phyloP scores from a whole-genome alignment of 2,113 vertebrate species.

The Austrofundulus limnaeus region DNA sequence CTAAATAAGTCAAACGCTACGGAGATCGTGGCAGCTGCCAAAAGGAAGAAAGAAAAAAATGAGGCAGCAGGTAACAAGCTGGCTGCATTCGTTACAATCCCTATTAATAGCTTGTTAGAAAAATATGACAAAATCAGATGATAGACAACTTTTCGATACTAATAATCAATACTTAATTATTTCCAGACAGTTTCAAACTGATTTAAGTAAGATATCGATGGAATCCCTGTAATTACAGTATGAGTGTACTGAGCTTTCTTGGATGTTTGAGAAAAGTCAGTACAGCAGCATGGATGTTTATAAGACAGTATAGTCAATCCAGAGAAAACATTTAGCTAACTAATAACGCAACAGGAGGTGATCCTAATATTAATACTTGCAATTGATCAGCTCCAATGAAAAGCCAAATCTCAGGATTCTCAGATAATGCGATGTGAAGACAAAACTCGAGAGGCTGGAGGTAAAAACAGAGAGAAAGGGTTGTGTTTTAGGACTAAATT shows the following conservation, averaged over 20 bases:
- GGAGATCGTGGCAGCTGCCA: no score
- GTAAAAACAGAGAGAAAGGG: conserved; percentile 1
- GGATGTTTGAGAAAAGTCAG: neutral
- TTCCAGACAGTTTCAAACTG: conserved; percentile 26
- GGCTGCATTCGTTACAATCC: conserved; percentile 61
- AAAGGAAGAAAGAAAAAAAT: no score
- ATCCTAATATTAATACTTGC: conserved; percentile 66
- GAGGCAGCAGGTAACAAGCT: conserved; percentile 59
- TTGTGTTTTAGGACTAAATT: conserved; percentile 31
- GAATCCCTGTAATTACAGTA: neutral
- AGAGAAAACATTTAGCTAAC: conserved; percentile 55
- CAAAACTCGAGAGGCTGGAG: conserved; percentile 40
- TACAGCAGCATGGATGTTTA: conserved; percentile 8
- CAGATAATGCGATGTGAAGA: conserved; percentile 61
- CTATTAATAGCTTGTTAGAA: conserved; percentile 57
- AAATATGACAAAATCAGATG: conserved; percentile 39
- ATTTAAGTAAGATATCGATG: conserved; percentile 19
- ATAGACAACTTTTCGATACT: conserved; percentile 60
- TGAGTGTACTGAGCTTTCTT: neutral
- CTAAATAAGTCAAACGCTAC: conserved; percentile 62
- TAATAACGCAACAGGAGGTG: conserved; percentile 61
- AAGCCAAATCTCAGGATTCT: conserved; percentile 57
- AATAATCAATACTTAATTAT: conserved; percentile 53
- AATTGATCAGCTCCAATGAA: conserved; percentile 43
- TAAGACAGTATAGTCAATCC: conserved; percentile 31